phyloP scores from a whole-genome alignment of 2,113 vertebrate species.

The Ceuthmochares aereus region DNA sequence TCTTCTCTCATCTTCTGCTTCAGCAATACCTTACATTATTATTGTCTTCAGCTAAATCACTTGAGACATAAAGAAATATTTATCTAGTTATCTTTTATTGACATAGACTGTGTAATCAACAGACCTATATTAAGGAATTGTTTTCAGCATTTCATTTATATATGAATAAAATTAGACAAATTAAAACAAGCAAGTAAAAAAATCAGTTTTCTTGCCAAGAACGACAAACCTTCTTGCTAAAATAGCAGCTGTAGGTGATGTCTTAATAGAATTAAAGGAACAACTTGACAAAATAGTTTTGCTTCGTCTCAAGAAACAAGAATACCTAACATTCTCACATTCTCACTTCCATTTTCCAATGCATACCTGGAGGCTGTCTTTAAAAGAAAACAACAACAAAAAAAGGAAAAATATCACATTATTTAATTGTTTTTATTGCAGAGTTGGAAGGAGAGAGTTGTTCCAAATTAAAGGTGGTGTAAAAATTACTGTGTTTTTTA shows the following conservation, averaged over 20 bases:
- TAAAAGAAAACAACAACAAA: neutral
- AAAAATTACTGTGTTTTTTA: rapidly evolving
- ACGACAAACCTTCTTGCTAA: neutral
- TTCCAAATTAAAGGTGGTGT: neutral
- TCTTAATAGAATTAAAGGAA: neutral
- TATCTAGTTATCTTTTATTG: neutral
- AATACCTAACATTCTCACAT: neutral
- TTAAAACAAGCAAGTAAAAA: neutral
- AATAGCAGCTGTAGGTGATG: neutral
- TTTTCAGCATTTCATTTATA: neutral
- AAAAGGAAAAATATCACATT: neutral
- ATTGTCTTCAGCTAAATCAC: neutral
- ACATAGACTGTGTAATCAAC: neutral
- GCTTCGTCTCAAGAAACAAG: neutral
- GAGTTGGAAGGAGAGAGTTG: rapidly evolving
- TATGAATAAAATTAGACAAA: neutral
- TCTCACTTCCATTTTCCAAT: neutral
- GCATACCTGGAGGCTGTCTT: neutral
- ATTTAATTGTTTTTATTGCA: neutral
- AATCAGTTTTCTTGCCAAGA: neutral
- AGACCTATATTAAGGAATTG: neutral
- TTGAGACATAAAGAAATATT: neutral
- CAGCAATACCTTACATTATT: neutral
- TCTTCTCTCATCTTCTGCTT: neutral
- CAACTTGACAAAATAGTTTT: neutral